A percentile compares a stretch with the other conserved stretches of the same genome.
phyloP scores from a whole-genome alignment of 2,888 invertebrate species.

The Hypomecis punctinalis region DNA sequence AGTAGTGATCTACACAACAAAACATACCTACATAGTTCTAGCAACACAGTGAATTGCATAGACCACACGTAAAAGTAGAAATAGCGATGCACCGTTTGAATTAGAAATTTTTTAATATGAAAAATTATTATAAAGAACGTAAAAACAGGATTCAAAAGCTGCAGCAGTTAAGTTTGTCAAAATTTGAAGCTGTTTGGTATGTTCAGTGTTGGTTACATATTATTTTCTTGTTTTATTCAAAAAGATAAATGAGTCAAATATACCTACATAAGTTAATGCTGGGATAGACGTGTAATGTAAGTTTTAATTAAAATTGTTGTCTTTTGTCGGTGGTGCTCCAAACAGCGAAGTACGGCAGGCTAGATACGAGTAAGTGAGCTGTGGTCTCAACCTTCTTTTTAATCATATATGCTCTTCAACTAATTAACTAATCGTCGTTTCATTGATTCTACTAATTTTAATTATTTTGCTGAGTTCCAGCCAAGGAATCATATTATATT shows the following conservation, averaged over 20 bases:
- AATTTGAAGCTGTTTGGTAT: too few species aligned
- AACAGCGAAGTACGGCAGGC: conserved; percentile 82
- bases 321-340: conserved; percentile 85
- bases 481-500: conserved; percentile 61
- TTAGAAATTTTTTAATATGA: not conserved
- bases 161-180: too few species aligned
- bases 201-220: too few species aligned
- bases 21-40: not conserved
- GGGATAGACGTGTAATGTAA: conserved; percentile 39
- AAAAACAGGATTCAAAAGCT: too few species aligned
- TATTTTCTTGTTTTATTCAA: too few species aligned
- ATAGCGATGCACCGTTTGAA: conserved; percentile 21
- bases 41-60: conserved; percentile 16
- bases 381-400: conserved; percentile 82
- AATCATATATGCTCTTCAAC: conserved; percentile 78
- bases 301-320: conserved; percentile 78
- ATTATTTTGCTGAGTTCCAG: conserved; percentile 67
- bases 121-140: too few species aligned
- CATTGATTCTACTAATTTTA: conserved; percentile 75
- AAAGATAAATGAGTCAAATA: too few species aligned
- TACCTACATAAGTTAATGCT: not conserved
- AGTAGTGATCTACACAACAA: conserved; percentile 20
- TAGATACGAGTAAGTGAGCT: conserved; percentile 84
- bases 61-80: conserved; percentile 8
- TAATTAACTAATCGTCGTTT: conserved; percentile 81